These are phyloP conservation scores for Sanderia malayensis DNA, from an alignment of 30 jellyfish, hydroid and myxozoan species.

Conservation along the genomic window DNA sequence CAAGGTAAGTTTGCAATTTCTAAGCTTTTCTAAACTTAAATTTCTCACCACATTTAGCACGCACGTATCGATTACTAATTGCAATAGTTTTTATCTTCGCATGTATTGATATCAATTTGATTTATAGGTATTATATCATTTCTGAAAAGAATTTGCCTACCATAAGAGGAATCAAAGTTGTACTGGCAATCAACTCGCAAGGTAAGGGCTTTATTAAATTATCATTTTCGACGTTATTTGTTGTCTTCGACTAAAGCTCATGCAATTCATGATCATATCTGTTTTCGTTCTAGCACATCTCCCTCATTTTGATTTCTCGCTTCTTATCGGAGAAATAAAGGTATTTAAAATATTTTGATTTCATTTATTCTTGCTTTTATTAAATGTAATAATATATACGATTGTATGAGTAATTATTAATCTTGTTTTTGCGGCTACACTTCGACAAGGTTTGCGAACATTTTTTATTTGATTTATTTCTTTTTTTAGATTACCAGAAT, in stretches of 20 bases:
- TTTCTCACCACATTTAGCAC: no score
- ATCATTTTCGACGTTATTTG: neutral
- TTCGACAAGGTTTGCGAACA: no score
- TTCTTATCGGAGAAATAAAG: neutral
- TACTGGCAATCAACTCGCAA: conserved; percentile 21
- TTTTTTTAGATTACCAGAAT: neutral
- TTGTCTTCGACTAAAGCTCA: neutral
- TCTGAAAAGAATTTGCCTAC: conserved; percentile 19
- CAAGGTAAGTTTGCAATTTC: no score
- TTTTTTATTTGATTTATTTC: neutral
- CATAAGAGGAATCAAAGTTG: conserved; percentile 55
- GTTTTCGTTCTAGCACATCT: neutral
- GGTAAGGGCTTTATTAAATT: conserved; percentile 10
- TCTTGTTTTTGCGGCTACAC: no score
- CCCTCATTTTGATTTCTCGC: neutral
- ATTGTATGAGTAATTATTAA: no score
- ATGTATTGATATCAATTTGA: no score
- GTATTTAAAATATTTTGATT: neutral
- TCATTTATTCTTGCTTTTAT: neutral
- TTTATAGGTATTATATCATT: conserved; percentile 46
- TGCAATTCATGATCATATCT: no score
- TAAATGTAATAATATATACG: no score
- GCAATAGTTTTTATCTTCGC: neutral
- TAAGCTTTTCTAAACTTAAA: no score
- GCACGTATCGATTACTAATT: no score